Evolutionary conservation across 2,113 vertebrate genomes (phyloP).

Genomic region (Pica pica): DNA sequence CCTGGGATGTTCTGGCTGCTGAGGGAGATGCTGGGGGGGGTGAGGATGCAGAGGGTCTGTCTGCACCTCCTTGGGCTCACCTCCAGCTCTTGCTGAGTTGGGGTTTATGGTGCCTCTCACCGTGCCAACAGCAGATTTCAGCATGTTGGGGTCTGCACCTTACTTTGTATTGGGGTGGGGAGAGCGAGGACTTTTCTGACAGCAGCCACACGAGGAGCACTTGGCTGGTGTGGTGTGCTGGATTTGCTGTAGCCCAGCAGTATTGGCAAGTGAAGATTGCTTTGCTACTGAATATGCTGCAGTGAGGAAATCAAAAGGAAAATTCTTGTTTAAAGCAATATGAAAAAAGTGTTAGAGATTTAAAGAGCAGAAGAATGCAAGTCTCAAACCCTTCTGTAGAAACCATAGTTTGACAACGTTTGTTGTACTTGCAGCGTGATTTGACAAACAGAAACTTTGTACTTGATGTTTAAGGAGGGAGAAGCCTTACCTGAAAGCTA

Average conservation of each 20-base stretch:
- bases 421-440: neutral
- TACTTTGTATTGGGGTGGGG: neutral
- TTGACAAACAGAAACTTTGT: neutral
- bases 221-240: constrained; percentile 1
- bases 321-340: neutral
- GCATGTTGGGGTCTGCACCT: neutral
- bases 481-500: neutral
- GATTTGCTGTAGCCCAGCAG: constrained; percentile 6
- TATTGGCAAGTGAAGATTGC: neutral
- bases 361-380: neutral
- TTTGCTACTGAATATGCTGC: neutral
- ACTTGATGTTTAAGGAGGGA: neutral
- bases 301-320: constrained; percentile 12
- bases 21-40: neutral
- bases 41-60: neutral
- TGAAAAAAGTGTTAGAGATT: neutral
- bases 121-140: neutral
- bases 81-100: neutral
- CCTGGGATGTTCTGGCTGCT: neutral
- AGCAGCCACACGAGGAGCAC: neutral
- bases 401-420: neutral
- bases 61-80: neutral
- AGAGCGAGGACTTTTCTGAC: neutral
- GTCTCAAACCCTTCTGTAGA: neutral
- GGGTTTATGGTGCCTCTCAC: neutral